phyloP scores from a whole-genome alignment of 2,888 invertebrate species.

The Machimus rusticus region DNA sequence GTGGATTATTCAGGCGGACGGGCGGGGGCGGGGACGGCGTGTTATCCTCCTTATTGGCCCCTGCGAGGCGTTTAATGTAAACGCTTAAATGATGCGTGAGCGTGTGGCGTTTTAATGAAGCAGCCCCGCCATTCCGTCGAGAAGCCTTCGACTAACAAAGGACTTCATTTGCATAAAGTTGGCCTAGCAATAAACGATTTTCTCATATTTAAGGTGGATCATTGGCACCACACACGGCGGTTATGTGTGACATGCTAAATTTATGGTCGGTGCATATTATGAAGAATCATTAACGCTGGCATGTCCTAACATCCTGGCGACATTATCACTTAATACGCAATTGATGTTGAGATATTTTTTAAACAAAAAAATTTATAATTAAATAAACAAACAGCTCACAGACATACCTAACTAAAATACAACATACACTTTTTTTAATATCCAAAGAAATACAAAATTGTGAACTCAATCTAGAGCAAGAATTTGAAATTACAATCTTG shows the following conservation, averaged over 20 bases:
- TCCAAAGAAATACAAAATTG: no score
- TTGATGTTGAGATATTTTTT: not conserved
- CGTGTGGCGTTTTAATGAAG: slow-evolving; percentile 22
- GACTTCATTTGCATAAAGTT: slow-evolving; percentile 36
- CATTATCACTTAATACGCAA: not conserved
- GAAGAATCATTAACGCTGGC: not conserved
- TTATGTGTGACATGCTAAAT: not conserved
- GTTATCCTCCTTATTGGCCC: slow-evolving; percentile 9
- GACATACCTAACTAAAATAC: no score
- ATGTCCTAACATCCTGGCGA: not conserved
- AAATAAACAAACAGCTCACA: no score
- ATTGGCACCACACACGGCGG: not conserved
- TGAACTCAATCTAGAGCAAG: no score
- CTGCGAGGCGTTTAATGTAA: slow-evolving; percentile 9
- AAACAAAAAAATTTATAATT: no score
- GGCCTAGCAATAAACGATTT: slow-evolving; percentile 17
- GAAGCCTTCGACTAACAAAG: not conserved
- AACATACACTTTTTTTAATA: no score
- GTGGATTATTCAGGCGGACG: slow-evolving; percentile 4
- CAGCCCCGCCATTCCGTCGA: not conserved
- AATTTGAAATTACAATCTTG: no score
- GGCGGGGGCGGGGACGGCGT: not conserved
- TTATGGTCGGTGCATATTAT: not conserved
- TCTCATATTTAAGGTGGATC: slow-evolving; percentile 28
- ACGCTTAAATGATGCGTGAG: slow-evolving; percentile 4